Percentiles rank a stretch among this genome's conserved stretches.
These are phyloP conservation scores for Xanthia togata DNA, from an alignment of 2,888 invertebrate species.

Conservation along the genomic window DNA sequence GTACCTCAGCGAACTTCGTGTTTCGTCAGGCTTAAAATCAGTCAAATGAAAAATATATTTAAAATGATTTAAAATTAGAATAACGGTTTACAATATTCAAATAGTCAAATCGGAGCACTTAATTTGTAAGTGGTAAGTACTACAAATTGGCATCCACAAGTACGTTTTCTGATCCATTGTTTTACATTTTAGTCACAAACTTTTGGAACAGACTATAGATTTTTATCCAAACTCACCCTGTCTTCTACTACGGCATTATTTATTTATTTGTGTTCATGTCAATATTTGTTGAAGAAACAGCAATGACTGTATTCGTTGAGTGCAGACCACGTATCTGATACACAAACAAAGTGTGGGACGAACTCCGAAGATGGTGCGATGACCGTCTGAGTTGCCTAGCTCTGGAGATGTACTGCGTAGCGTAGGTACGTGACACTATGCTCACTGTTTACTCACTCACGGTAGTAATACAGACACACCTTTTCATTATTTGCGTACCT, in stretches of 20 bases:
- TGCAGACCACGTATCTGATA: conserved; percentile 29
- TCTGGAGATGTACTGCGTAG: background rate
- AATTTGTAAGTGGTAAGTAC: background rate
- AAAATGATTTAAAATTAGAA: background rate
- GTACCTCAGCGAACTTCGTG: too few species aligned
- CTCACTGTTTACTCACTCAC: background rate
- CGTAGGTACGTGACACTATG: background rate
- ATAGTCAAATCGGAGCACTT: background rate
- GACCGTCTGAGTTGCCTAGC: conserved; percentile 14
- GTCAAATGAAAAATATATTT: background rate
- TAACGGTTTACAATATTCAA: background rate
- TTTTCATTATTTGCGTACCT: background rate
- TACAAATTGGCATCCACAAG: background rate
- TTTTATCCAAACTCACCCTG: background rate
- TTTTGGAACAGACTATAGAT: background rate
- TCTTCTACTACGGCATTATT: background rate
- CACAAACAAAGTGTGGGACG: conserved; percentile 14
- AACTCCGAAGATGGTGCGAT: conserved; percentile 14
- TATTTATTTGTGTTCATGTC: conserved; percentile 5
- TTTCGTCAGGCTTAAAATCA: too few species aligned
- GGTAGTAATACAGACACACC: background rate
- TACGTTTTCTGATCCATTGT: background rate
- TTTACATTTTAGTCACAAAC: background rate
- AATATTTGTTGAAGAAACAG: conserved; percentile 7
- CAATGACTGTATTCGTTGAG: background rate